A percentile compares a stretch with the other conserved stretches of the same genome.
Evolutionary conservation across 1,140 invertebrate species (phyloP).

Genomic region (Agraylea sexmaculata): DNA sequence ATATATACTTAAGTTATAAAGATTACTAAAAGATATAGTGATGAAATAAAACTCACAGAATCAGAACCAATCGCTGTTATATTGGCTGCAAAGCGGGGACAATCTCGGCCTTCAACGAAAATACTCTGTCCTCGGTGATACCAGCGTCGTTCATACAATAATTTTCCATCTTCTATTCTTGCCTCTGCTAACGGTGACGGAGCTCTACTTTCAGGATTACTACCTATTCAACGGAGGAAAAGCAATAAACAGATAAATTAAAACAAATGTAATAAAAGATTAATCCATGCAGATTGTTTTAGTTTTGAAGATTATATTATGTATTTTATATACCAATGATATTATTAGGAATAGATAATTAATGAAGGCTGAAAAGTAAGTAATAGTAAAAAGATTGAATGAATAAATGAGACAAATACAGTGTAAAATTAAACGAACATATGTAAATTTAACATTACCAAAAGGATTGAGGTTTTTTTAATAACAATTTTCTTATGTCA

Average conservation of each 20-base stretch:
- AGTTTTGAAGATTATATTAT: neutral
- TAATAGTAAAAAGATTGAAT: too few species aligned
- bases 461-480: too few species aligned
- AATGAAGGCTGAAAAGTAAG: too few species aligned
- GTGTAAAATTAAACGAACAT: too few species aligned
- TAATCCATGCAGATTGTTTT: neutral
- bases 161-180: slow-evolving; percentile 86
- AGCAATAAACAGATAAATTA: neutral
- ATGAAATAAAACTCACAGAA: slow-evolving; percentile 49
- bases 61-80: slow-evolving; percentile 83
- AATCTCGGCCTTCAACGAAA: slow-evolving; percentile 79
- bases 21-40: neutral
- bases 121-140: slow-evolving; percentile 88
- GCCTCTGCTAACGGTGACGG: slow-evolving; percentile 53
- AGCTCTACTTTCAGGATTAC: slow-evolving; percentile 29
- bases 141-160: slow-evolving; percentile 89
- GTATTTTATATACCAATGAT: neutral
- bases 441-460: too few species aligned
- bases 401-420: too few species aligned
- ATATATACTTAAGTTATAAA: slow-evolving; percentile 7
- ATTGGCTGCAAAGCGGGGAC: slow-evolving; percentile 67
- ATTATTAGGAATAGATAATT: too few species aligned
- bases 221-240: slow-evolving; percentile 5
- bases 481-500: too few species aligned
- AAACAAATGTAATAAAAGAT: slow-evolving; percentile 2